Evolutionary conservation across 2,113 vertebrate genomes (phyloP).

Genomic region (Poecilia latipinna): DNA sequence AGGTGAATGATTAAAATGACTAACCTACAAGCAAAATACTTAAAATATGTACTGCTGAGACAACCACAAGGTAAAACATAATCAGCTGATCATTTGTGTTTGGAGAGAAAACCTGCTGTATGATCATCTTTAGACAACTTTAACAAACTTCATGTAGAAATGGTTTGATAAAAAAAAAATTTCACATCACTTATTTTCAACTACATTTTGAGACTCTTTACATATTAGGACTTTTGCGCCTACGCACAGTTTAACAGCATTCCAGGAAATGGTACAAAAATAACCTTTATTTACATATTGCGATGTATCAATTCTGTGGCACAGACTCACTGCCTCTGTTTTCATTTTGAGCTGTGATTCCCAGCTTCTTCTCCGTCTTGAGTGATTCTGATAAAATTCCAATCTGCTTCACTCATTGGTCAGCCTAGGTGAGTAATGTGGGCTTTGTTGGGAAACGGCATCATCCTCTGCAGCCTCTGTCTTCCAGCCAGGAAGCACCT

Average conservation of each 20-base stretch:
- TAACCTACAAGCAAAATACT: background rate
- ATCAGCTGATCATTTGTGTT: too few species aligned
- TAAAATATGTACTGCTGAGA: too few species aligned
- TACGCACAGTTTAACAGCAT: too few species aligned
- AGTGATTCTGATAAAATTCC: constrained; percentile 27
- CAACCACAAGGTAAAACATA: too few species aligned
- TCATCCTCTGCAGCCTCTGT: constrained; percentile 55
- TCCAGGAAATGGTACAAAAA: background rate
- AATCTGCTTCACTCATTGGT: constrained; percentile 34
- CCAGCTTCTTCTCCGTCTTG: background rate
- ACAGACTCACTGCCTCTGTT: background rate
- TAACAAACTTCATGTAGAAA: too few species aligned
- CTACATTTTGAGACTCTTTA: too few species aligned
- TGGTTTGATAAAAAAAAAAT: too few species aligned
- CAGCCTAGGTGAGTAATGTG: constrained; percentile 57
- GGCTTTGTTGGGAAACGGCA: constrained; percentile 50
- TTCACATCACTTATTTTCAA: too few species aligned
- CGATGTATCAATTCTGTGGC: background rate
- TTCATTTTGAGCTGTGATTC: background rate
- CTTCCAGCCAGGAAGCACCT: constrained; percentile 77
- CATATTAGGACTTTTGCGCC: background rate
- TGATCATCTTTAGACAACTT: too few species aligned
- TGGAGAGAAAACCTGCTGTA: too few species aligned
- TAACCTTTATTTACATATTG: background rate
- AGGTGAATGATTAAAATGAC: background rate